Conservation (phyloP, 1,140 invertebrate species). For the Scaptodrosophila lebanonensis region DNA sequence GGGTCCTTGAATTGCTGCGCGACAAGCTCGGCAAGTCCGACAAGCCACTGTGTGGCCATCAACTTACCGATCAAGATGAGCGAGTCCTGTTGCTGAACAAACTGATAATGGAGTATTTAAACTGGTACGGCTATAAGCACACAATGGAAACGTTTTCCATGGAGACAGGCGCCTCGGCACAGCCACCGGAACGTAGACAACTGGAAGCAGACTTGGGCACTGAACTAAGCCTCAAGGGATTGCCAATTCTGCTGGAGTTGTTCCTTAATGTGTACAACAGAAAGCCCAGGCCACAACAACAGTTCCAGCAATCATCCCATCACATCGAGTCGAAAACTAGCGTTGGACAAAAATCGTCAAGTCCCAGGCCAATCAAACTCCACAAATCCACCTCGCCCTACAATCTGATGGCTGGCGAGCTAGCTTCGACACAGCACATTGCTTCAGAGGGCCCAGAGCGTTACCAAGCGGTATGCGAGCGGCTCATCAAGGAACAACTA, state of each 20-base stretch:
- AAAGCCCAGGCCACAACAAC: constrained; percentile 2
- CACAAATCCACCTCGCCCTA: background rate
- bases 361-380: background rate
- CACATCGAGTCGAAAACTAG: background rate
- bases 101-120: constrained; percentile 52
- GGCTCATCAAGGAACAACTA: no score
- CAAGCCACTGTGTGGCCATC: constrained; percentile 14
- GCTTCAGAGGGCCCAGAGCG: no score
- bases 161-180: constrained; percentile 28
- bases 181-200: constrained; percentile 9
- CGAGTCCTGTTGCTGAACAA: constrained; percentile 37
- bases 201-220: constrained; percentile 10
- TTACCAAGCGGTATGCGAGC: no score
- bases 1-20: constrained; percentile 37
- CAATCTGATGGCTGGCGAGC: no score
- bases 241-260: constrained; percentile 50
- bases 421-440: no score
- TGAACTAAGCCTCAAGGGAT: constrained; percentile 12
- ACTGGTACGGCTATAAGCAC: constrained; percentile 58
- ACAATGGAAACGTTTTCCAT: constrained; percentile 52
- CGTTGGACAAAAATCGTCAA: background rate
- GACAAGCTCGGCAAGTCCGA: constrained; percentile 4
- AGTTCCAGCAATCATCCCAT: background rate
- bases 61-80: background rate
- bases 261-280: constrained; percentile 10